Conservation (phyloP, 2,797 vertebrate genomes). For the Oryzias sinensis region DNA sequence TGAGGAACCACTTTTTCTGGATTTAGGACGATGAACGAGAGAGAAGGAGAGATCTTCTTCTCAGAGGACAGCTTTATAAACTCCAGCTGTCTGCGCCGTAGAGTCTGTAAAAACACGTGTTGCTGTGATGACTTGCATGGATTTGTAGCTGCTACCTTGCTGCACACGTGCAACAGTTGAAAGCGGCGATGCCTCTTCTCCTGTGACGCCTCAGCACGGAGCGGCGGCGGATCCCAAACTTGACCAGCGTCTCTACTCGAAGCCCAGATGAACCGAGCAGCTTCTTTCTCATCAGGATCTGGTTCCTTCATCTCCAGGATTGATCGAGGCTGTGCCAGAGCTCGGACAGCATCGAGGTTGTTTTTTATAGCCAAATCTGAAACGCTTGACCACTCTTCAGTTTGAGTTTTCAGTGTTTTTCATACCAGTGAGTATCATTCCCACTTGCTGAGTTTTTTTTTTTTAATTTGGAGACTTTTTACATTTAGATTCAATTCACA, state of each 20-base stretch:
- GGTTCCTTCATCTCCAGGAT: constrained; percentile 19
- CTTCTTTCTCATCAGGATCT: constrained; percentile 16
- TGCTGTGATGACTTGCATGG: constrained; percentile 55
- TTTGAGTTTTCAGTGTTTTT: constrained; percentile 23
- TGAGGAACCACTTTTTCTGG: constrained; percentile 36
- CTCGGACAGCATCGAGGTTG: constrained; percentile 31
- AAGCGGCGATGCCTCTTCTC: constrained; percentile 39
- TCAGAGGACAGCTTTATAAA: constrained; percentile 31
- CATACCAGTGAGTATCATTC: constrained; percentile 52
- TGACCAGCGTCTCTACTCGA: background rate
- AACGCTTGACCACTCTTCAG: constrained; percentile 24
- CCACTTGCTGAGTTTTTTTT: constrained; percentile 13
- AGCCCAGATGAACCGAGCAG: constrained; percentile 33
- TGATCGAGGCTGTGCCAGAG: constrained; percentile 37
- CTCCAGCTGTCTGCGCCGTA: constrained; percentile 54
- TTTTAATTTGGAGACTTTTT: constrained; percentile 11
- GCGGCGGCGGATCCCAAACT: constrained; percentile 6
- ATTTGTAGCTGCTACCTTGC: constrained; percentile 11
- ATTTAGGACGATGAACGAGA: constrained; percentile 58
- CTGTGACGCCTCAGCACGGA: constrained; percentile 33
- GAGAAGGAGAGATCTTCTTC: constrained; percentile 25
- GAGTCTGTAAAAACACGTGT: constrained; percentile 69
- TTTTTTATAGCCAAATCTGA: constrained; percentile 32
- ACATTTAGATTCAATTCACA: constrained; percentile 21
- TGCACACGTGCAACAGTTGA: constrained; percentile 2